Base-by-base conservation (phyloP, 2,888 invertebrate species). In the Nipponacmea schrenckii region DNA sequence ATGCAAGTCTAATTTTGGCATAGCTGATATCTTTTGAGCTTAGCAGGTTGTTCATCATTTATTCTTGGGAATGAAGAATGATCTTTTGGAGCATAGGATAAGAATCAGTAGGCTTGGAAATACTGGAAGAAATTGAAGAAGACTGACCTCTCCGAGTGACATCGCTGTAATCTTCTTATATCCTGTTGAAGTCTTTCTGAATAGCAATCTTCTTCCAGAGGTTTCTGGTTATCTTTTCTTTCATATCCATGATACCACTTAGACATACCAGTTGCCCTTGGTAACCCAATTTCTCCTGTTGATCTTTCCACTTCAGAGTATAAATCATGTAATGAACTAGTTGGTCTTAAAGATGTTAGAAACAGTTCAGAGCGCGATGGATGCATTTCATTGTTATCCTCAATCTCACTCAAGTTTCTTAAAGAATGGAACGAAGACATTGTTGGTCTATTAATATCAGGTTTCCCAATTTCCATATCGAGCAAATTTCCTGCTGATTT, bases 401-500 rank as follows among this genome's bases (percentile, higher is more conserved):
- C 24, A 24, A 56, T 24, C 20, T 56, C 56, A 14, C 20, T 24
- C 8, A 56, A 24, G 24, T 56, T 56, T 20, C 56, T 20, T 14
- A 56, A 24, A 2, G 56, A 56, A 3, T 56, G 56, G 56, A 56
- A 56, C 12, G 56, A 56, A 20, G 20, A 24, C 56, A 56, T 12
- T 14, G 12, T 56, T 56, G 56, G 39, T 24, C 7, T 15, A 4
- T 17, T 8, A 17, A 24, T 26, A 1, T 17, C 10, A 24, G 26
- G 15, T 15, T 8, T n/a, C n/a, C n/a, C n/a, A n/a, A n/a, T 20
- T 17, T 46, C 64, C 15, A 64, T 17, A n/a, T 69, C 64, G 12
- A 17, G 31, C n/a, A 69, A 31, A 64, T 69, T 48, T 26, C 31
- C 69, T 39, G 64, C 48, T 2, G 69, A 69, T 63, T 64, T 27